phyloP scores from a whole-genome alignment of 2,113 vertebrate genomes.

The Cochlearius cochlearius region DNA sequence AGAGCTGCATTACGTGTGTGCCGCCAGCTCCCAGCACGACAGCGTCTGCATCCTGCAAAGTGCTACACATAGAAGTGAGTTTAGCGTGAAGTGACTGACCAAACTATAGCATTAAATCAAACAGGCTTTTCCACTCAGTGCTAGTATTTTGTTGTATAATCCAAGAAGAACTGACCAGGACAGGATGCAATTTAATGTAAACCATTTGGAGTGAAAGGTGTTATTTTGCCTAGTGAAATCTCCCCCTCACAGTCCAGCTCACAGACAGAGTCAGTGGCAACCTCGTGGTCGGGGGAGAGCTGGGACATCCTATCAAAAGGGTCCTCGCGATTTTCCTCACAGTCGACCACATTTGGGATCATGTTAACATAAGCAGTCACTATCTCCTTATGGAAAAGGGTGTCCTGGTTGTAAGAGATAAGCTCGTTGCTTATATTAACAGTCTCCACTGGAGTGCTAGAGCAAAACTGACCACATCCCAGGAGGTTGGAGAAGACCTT shows the following conservation, averaged over 20 bases:
- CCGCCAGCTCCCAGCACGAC: not conserved
- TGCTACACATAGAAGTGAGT: not conserved
- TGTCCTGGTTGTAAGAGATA: slow-evolving; percentile 89
- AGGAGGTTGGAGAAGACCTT: slow-evolving; percentile 90
- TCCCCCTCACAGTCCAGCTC: slow-evolving; percentile 86
- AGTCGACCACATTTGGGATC: slow-evolving; percentile 86
- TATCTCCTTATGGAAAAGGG: slow-evolving; percentile 83
- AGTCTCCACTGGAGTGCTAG: slow-evolving; percentile 82
- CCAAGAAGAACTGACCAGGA: not conserved
- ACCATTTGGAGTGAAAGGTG: slow-evolving; percentile 84
- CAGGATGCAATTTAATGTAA: slow-evolving; percentile 71
- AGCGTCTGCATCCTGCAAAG: not conserved
- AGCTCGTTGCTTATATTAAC: slow-evolving; percentile 92
- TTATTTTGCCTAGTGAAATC: slow-evolving; percentile 83
- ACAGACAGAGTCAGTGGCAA: slow-evolving; percentile 79
- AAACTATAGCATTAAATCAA: not conserved
- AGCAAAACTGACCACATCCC: slow-evolving; percentile 84
- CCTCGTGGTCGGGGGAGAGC: slow-evolving; percentile 76
- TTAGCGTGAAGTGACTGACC: not conserved
- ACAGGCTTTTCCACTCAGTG: not conserved
- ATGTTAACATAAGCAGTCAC: slow-evolving; percentile 83
- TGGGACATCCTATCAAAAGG: slow-evolving; percentile 83
- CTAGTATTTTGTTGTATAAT: not conserved
- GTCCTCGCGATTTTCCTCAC: slow-evolving; percentile 75
- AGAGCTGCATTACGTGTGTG: not conserved